A percentile compares a stretch with the other conserved stretches of the same genome.
Evolutionary conservation across 2,113 vertebrate genomes (phyloP).

Genomic region (Phaethon lepturus): DNA sequence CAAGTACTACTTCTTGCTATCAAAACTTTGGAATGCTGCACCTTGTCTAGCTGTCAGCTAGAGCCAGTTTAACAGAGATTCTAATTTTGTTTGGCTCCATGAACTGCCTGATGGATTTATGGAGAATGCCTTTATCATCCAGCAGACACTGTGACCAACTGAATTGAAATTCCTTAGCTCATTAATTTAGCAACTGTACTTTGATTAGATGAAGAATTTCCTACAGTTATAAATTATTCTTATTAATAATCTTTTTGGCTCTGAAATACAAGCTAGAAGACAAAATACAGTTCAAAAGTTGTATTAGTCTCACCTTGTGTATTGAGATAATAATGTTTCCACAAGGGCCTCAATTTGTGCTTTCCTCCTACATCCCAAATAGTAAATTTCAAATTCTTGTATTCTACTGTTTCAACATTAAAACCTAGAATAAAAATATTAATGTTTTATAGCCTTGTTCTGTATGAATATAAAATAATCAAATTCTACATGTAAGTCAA

Average conservation of each 20-base stretch:
- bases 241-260: not conserved
- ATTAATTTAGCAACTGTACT: not conserved
- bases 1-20: not conserved
- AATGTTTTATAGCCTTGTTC: slow-evolving; percentile 3
- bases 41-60: not conserved
- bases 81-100: slow-evolving; percentile 23
- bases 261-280: not conserved
- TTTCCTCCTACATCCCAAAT: slow-evolving; percentile 99
- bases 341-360: slow-evolving; percentile 94
- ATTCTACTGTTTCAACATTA: slow-evolving; percentile 98
- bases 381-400: slow-evolving; percentile 98
- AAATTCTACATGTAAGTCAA: not conserved
- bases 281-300: not conserved
- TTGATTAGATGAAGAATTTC: not conserved
- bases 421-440: slow-evolving; percentile 81
- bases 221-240: not conserved
- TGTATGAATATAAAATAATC: not conserved
- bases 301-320: slow-evolving; percentile 87
- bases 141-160: not conserved
- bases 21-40: not conserved
- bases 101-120: slow-evolving; percentile 17
- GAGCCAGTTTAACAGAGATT: not conserved
- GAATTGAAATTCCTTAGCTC: slow-evolving; percentile 5
- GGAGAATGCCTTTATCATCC: not conserved
- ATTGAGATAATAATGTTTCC: slow-evolving; percentile 99